phyloP scores from a whole-genome alignment of 2,888 invertebrate species.

The Ephialtes manifestator region DNA sequence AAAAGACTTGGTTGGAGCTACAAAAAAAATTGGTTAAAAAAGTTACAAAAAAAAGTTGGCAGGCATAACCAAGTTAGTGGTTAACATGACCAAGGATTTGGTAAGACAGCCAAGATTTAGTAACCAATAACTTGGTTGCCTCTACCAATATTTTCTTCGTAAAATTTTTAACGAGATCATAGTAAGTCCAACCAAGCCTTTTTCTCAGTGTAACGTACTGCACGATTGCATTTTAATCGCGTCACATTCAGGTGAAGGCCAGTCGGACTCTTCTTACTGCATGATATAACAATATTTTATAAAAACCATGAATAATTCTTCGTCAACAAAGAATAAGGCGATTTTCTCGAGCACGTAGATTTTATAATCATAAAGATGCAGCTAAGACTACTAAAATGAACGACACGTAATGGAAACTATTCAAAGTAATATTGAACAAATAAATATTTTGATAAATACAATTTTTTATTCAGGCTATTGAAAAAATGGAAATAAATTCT shows the following conservation, averaged over 20 bases:
- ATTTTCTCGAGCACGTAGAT: background rate
- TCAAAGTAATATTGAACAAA: background rate
- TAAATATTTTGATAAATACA: background rate
- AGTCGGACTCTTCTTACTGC: background rate
- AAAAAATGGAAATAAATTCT: background rate
- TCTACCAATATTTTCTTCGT: no score
- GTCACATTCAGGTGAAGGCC: slow-evolving; percentile 50
- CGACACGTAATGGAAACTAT: background rate
- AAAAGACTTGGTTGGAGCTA: no score
- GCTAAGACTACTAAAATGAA: background rate
- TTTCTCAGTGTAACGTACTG: slow-evolving; percentile 14
- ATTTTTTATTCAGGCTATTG: background rate
- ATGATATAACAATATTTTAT: background rate
- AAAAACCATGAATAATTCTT: slow-evolving; percentile 5
- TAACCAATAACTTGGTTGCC: no score
- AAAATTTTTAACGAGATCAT: no score
- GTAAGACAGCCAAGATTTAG: no score
- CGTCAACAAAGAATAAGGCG: background rate
- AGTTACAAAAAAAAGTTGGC: no score
- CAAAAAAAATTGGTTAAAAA: no score
- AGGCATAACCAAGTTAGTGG: no score
- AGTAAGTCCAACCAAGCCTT: no score
- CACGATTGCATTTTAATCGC: background rate
- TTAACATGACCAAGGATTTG: no score
- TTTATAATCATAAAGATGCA: background rate